Conservation (phyloP, 2,797 vertebrate species). For the Falco rusticolus region DNA sequence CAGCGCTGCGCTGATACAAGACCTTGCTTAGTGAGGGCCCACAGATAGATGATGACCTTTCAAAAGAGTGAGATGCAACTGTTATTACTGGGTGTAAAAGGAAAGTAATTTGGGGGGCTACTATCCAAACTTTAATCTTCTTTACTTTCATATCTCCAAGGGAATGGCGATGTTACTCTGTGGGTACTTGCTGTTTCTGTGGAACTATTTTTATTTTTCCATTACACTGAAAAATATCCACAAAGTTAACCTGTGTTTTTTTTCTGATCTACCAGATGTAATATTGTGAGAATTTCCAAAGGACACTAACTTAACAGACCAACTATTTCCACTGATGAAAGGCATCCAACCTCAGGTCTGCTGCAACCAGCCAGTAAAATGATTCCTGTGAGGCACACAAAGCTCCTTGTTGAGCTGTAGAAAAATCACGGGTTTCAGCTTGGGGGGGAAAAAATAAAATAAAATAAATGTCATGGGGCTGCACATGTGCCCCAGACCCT, state of each 20-base stretch:
- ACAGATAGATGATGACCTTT: neutral
- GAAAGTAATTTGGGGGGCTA: neutral
- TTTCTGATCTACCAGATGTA: neutral
- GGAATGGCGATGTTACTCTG: neutral
- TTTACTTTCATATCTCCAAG: neutral
- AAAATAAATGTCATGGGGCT: neutral
- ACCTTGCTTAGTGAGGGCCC: neutral
- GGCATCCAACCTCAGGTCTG: neutral
- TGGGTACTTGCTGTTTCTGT: neutral
- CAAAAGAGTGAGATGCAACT: neutral
- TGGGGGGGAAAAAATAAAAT: neutral
- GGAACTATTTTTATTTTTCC: neutral
- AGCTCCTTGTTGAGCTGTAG: neutral
- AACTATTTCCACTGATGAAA: neutral
- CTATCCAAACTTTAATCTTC: neutral
- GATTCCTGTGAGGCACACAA: neutral
- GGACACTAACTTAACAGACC: neutral
- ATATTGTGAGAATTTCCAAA: neutral
- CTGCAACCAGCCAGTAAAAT: neutral
- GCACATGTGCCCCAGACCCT: fast-evolving
- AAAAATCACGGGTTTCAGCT: neutral
- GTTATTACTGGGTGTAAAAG: neutral
- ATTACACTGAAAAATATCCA: neutral
- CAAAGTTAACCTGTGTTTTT: neutral
- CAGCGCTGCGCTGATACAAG: neutral